Base-by-base conservation (phyloP, 2,888 invertebrate species). In the Dugesia japonica region DNA sequence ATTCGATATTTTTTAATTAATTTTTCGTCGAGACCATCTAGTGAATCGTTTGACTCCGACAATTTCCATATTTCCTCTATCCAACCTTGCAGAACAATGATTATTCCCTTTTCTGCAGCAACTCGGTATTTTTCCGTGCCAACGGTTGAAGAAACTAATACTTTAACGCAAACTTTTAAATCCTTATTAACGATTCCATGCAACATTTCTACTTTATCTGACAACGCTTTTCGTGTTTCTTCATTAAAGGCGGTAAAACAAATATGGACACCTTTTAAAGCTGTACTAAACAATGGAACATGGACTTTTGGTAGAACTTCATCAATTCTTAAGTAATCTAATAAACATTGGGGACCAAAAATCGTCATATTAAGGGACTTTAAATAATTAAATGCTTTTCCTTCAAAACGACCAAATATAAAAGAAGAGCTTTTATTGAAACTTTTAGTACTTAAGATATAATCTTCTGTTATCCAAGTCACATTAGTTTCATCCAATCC, bases 71-170 rank as follows among this genome's bases (percentile, higher is more conserved):
- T 31, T 28, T 77, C 77, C 38, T 89, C 86, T 0, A 94, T 86
- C 93, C 94, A 94, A 20, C 88, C 87, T 7, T 88, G 87, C 1
- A 88, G 87, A 89, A 93, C 90, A 13, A 93, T 87, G 31, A 89
- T 89, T 77, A 90, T 87, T 75, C 88, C 87, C 80, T 86, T 86
- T 81, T 88, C 88, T 28, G 88, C 87, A 20, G 91, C 91, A 84
- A 88, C 89, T 77, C 81, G 79, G 78, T 85, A 86, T 79, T 86
- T 86, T 78, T 83, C 82, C 28, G 85, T 84, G 26, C 85, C 84
- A 17, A 85, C 84, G 23, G 20, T 20, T 9, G 9, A 26, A 9
- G 27, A 71, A 7, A 26, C 26, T 13, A 78, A 26, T 17, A 78
- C 78, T 42, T 78, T 78, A n/a, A 78, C 73, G 7, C 23, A 26